phyloP scores from a whole-genome alignment of 2,797 vertebrate species.

The Danio aesculapii region DNA sequence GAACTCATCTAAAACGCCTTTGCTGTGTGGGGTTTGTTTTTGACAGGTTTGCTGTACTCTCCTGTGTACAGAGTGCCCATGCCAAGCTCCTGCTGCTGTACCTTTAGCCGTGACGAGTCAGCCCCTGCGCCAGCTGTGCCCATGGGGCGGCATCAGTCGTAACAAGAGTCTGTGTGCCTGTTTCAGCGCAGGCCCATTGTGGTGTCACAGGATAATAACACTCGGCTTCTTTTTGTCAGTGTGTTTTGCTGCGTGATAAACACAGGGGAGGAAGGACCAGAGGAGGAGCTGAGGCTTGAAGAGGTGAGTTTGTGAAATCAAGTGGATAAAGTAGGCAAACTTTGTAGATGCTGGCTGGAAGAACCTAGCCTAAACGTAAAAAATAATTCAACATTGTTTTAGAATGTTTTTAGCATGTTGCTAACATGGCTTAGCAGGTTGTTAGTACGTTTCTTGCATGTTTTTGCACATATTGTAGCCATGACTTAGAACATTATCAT shows the following conservation, averaged over 20 bases:
- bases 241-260: slow-evolving; percentile 39
- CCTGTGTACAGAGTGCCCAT: background rate
- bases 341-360: background rate
- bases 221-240: slow-evolving; percentile 26
- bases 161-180: slow-evolving; percentile 28
- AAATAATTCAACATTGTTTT: too few species aligned
- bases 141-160: slow-evolving; percentile 31
- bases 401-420: too few species aligned
- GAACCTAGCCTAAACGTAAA: too few species aligned
- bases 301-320: slow-evolving; percentile 45
- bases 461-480: too few species aligned
- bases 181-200: slow-evolving; percentile 6
- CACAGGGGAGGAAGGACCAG: slow-evolving; percentile 1
- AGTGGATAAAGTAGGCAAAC: too few species aligned
- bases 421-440: too few species aligned
- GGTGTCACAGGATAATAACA: slow-evolving; percentile 33
- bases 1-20: slow-evolving; percentile 25
- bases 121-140: slow-evolving; percentile 25
- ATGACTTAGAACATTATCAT: too few species aligned
- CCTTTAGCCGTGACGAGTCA: slow-evolving; percentile 31
- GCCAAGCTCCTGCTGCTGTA: slow-evolving; percentile 27
- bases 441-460: too few species aligned
- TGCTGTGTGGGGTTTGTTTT: slow-evolving; percentile 30
- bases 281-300: slow-evolving; percentile 15
- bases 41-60: slow-evolving; percentile 9